phyloP scores from a whole-genome alignment of 2,113 vertebrate genomes.

The Microtus richardsoni region DNA sequence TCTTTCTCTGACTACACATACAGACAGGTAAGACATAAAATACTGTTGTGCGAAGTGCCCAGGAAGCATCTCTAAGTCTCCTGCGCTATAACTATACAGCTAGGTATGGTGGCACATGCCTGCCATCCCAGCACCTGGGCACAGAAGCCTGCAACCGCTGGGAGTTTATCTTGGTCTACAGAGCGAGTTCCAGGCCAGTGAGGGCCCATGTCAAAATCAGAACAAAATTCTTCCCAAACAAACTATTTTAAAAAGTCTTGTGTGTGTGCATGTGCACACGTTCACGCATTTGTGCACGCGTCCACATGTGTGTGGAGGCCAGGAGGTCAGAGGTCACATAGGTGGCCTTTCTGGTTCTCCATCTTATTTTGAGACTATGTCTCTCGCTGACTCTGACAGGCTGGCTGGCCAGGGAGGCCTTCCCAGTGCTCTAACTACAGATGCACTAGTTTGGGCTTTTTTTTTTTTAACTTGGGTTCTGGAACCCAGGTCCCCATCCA shows the following conservation, averaged over 20 bases:
- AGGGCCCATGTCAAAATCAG: not conserved
- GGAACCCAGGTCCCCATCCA: not conserved
- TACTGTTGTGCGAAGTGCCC: not conserved
- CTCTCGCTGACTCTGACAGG: not conserved
- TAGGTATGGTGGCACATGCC: not conserved
- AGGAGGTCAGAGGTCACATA: not conserved
- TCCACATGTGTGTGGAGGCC: not conserved
- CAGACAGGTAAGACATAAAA: slow-evolving; percentile 12
- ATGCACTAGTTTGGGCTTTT: too few species aligned
- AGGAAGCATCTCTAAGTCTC: not conserved
- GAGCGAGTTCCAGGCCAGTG: not conserved
- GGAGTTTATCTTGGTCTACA: not conserved
- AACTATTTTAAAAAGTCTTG: not conserved
- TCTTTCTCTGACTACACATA: not conserved
- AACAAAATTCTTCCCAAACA: not conserved
- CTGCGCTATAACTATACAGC: not conserved
- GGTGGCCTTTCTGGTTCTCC: not conserved
- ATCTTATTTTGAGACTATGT: not conserved
- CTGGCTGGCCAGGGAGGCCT: not conserved
- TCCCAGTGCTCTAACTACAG: not conserved
- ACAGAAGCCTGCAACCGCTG: not conserved
- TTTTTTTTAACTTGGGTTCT: not conserved
- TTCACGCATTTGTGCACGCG: not conserved
- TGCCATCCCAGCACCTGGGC: not conserved
- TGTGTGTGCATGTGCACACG: not conserved